Base-by-base conservation (phyloP, 2,888 invertebrate genomes). In the Sinotaia quadrata region DNA sequence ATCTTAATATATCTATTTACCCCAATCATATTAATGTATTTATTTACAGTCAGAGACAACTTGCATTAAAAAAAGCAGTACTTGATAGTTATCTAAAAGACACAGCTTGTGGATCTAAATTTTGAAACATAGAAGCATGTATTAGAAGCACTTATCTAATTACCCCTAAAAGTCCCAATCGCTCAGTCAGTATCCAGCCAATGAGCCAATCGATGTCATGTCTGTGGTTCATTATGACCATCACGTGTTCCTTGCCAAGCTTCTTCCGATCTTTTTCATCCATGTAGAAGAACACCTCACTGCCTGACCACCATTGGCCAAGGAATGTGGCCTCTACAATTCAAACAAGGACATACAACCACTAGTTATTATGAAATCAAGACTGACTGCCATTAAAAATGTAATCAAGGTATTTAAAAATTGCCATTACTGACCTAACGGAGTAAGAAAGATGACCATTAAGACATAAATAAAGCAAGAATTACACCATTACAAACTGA, bases 141-240 rank as follows among this genome's bases (percentile, higher is more conserved):
- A n/a, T n/a, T 31, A 18, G 37, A 67, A n/a, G n/a, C n/a, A n/a
- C n/a, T n/a, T n/a, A n/a, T n/a, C 36, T 18, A 54, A 92, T 91
- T 90, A 95, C 95, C 82, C 96, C 97, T 78, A 97, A 90, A 75
- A 95, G 92, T 78, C 91, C 89, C 77, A 94, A 91, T 80, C 94
- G 90, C 80, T 97, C 96, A 83, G 94, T 93, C 79, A 95, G 92
- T 86, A 96, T 92, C 96, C 96, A 97, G 29, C 96, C 95, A 89
- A 95, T 93, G 0, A 97, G 90, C 97, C 97, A 97, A 88, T 98
- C 97, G 79, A 96, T 93, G 90, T 98, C 97, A 88, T 95, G 97
- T 49, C 93, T 93, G 84, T 97, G 97, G 88, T 98, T 98, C 94
- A 97, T 95, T 60, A 97, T 90, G 59, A 95, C 91, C 82, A 95